phyloP scores from a whole-genome alignment of 2,888 invertebrate genomes.

The Tolmerus cingulatus region DNA sequence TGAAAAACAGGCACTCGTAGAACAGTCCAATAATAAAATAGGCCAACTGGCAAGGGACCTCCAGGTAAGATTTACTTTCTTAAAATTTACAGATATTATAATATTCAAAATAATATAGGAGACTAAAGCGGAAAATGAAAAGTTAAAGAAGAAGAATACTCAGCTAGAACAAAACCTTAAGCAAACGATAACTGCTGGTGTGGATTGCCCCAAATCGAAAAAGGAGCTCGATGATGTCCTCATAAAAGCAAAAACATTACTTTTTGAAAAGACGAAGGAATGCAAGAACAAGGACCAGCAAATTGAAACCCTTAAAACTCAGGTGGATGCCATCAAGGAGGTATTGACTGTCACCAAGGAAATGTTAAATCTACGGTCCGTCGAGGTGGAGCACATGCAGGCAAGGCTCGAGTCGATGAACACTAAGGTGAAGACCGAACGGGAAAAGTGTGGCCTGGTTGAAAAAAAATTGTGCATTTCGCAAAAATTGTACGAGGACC shows the following conservation, averaged over 20 bases:
- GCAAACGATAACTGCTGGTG: constrained; percentile 58
- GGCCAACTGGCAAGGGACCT: constrained; percentile 59
- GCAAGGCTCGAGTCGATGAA: constrained; percentile 75
- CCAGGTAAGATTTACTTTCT: constrained; percentile 54
- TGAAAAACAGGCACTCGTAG: constrained; percentile 60
- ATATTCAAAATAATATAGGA: constrained; percentile 53
- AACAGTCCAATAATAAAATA: constrained; percentile 60
- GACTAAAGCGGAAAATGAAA: constrained; percentile 58
- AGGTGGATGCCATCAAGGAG: constrained; percentile 80
- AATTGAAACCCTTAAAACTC: constrained; percentile 74
- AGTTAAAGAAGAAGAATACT: constrained; percentile 56
- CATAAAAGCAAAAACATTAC: constrained; percentile 73
- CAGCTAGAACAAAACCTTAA: constrained; percentile 60
- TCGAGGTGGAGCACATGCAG: constrained; percentile 80
- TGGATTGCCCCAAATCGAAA: constrained; percentile 58
- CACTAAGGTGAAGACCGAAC: constrained; percentile 74
- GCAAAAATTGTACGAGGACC: constrained; percentile 75
- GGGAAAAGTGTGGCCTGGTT: constrained; percentile 73
- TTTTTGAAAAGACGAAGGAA: constrained; percentile 79
- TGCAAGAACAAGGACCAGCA: constrained; percentile 82
- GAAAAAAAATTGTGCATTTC: constrained; percentile 76
- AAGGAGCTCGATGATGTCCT: constrained; percentile 65
- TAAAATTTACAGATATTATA: constrained; percentile 48
- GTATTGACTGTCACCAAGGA: constrained; percentile 84
- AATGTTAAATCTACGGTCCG: constrained; percentile 77